Conservation (phyloP, 92 coral and sea anemone species). For the Actinostola sp. region DNA sequence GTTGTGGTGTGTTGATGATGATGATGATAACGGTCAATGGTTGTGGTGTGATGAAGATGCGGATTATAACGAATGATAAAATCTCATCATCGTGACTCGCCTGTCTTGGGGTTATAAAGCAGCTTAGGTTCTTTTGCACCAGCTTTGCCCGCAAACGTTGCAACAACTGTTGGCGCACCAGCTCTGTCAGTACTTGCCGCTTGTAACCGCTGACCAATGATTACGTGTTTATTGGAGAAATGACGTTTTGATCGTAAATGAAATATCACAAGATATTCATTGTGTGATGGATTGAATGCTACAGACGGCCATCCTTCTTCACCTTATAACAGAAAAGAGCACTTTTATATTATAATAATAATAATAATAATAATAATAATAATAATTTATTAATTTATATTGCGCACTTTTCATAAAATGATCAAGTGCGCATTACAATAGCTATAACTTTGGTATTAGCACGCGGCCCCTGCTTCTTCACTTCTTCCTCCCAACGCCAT, state of each 20-base stretch:
- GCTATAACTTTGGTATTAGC: too few species aligned
- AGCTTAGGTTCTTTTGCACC: constrained; percentile 62
- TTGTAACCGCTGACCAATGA: constrained; percentile 81
- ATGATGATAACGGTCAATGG: too few species aligned
- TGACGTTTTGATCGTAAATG: constrained; percentile 71
- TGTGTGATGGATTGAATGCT: constrained; percentile 67
- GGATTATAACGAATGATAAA: background rate
- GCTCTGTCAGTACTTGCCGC: constrained; percentile 64
- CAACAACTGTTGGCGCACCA: constrained; percentile 66
- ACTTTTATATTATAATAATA: background rate
- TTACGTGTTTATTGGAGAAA: constrained; percentile 59
- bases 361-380: too few species aligned
- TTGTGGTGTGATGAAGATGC: background rate
- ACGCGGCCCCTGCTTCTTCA: too few species aligned
- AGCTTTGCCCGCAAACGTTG: constrained; percentile 5
- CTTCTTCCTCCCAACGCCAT: too few species aligned
- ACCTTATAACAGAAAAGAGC: constrained; percentile 45
- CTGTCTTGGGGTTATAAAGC: constrained; percentile 79
- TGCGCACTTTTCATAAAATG: too few species aligned
- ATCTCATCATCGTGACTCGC: constrained; percentile 28
- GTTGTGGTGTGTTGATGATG: too few species aligned
- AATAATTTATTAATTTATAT: too few species aligned
- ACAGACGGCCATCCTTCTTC: constrained; percentile 95
- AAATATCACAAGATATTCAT: constrained; percentile 74
- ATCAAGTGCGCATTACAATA: too few species aligned